Evolutionary conservation across 2,888 invertebrate genomes (phyloP), one percentile per base, ranked within the genome.

Genomic region (Salticus scenicus): DNA sequence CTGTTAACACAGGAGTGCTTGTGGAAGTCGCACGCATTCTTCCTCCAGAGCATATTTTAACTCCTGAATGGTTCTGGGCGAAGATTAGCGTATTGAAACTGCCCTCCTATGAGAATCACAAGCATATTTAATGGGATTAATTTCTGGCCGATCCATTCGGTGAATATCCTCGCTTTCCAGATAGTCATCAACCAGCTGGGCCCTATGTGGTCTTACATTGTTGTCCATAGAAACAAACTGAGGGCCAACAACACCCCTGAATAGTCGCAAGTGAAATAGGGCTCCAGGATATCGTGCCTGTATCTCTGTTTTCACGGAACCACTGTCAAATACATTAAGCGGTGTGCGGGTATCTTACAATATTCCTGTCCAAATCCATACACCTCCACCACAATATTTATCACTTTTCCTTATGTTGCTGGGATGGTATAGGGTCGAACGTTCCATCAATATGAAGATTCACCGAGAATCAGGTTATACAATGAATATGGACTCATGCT

Each of bases 51-150:
- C 24, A 12, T 41, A 42, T 71, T 71, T 71, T 47, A 71, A 42
- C 27, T 17, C 27, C 24, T 10, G 70, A 47, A 71, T 71, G 42
- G 70, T 71, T 42, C 70, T 71, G 41, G 70, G 41, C 2, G 41
- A 42, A n/a, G 12, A 10, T 10, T 24, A 41, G 27, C 37, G 70
- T 7, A 24, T 37, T 14, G 70, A 37, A 70, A 70, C 20, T 24
- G 70, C 70, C n/a, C 31, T 70, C 41, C 41, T 20, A 37, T 17
- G 70, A 37, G 66, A 28, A 30, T 30, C 30, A 20, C 24, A 24
- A 24, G 17, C 20, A 57, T 57, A 2, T 24, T 57, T 12, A 57
- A 24, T 24, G 7, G 57, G 57, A 12, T 57, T 57, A 8, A 57
- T 1, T 4, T 57, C 57, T 17, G 57, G 57, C 33, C 70, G 37